Evolutionary conservation across 2,888 invertebrate genomes (phyloP), one percentile per base, ranked within the genome.

Genomic region (Cataglyphis livida): DNA sequence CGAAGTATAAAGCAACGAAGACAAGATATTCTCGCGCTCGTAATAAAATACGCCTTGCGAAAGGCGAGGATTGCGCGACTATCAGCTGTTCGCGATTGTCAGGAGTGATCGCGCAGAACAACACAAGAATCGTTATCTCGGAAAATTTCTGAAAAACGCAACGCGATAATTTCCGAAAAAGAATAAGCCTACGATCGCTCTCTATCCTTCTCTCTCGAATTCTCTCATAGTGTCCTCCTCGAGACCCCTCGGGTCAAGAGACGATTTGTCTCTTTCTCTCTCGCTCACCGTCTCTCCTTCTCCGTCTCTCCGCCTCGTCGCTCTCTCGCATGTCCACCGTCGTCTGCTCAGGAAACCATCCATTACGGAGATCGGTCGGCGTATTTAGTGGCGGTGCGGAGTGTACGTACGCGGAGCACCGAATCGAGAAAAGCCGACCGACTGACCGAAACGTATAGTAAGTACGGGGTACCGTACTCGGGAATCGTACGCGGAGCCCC

Each of bases 271-370:
- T 74, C 68, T 71, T 32, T 81, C 74, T 82, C 81, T 75, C 66
- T 73, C 28, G 6, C 12, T 41, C 41, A 32, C 15, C 12, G 25
- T 66, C 64, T 44, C 75, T 64, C 73, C 57, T 64, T 76, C 71
- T 75, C 75, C 48, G 28, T 84, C 75, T 61, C 83, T 54, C 81
- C 81, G 68, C 81, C 73, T 87, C 82, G 85, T 75, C 65, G 25
- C 48, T 48, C 48, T 66, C 81, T 64, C 85, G 84, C 68, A 81
- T 82, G 83, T 83, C 82, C 87, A 61, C 62, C 79, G 87, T 78
- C 70, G 78, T 87, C 90, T 90, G 84, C 91, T 91, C 93, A 93
- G 93, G 93, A 93, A 93, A 93, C 92, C 88, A 91, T 93, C 93
- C 92, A 93, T 93, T 93, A 93, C 90, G 90, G 86, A 88, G 89